Base-by-base conservation (phyloP, 2,888 invertebrate genomes). In the Stramonita haemastoma region DNA sequence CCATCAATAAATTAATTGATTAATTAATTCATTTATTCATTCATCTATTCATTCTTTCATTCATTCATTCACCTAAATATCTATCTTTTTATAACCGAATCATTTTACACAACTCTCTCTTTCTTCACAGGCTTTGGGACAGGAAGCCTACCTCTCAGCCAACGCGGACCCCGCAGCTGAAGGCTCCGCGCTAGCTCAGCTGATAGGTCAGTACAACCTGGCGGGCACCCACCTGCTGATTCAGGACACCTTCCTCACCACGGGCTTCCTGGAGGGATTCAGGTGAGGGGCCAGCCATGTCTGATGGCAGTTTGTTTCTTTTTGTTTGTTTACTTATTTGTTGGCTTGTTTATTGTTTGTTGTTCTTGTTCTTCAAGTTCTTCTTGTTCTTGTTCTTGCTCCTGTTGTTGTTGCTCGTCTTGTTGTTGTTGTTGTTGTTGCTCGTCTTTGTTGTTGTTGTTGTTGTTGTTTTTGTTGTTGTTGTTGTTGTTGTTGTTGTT, bases 181-280 rank as follows among this genome's bases (percentile, higher is more conserved):
- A 32, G 94, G 93, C 11, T 87, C 87, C 29, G 92, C 93, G 6
- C 90, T 93, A 57, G 88, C 92, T 0, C 90, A 91, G 57, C 85
- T 94, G 32, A 91, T 94, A 17, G 93, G 93, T 2, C 86, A 91
- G 36, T 90, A 89, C 86, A 93, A 92, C 91, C 90, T 92, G 81
- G 88, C 90, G 6, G 92, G 92, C 60, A 91, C 92, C 15, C 91
- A 90, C 32, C 86, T 93, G 6, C 90, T 94, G 0, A 92, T 92
- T 26, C 92, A 93, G 85, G 93, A 93, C 77, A 81, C 56, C 29
- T 90, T 90, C 26, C 70, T 92, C 6, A 89, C 90, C 1, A 93
- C 93, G 70, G 94, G 93, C 0, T 94, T 94, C 88, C 87, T 93
- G 15, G 88, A 91, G 0, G 92, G 92, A 0, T 93, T 94, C 81